phyloP scores from a whole-genome alignment of 2,797 vertebrate genomes.

The Argyrosomus regius region DNA sequence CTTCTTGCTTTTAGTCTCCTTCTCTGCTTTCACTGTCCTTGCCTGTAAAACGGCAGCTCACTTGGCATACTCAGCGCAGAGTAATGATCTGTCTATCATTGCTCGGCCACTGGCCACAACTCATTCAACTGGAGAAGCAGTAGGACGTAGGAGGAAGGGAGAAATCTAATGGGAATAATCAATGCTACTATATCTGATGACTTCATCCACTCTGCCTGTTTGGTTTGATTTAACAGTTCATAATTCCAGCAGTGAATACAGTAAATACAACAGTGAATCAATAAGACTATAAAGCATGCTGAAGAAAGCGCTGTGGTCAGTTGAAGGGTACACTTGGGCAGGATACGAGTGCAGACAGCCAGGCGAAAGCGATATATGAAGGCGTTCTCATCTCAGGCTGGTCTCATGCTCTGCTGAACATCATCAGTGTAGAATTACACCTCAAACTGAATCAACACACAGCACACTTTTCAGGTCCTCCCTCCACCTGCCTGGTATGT shows the following conservation, averaged over 20 bases:
- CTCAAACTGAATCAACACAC: constrained; percentile 66
- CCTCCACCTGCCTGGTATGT: constrained; percentile 38
- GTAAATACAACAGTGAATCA: constrained; percentile 71
- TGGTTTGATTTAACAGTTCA: constrained; percentile 71
- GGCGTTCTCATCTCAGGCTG: constrained; percentile 56
- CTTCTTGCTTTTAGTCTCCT: constrained; percentile 26
- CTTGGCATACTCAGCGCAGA: constrained; percentile 55
- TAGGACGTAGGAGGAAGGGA: constrained; percentile 33
- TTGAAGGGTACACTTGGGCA: constrained; percentile 44
- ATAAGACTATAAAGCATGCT: constrained; percentile 61
- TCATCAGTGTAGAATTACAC: constrained; percentile 71
- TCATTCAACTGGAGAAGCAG: constrained; percentile 62
- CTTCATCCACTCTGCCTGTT: constrained; percentile 70
- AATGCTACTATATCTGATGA: constrained; percentile 71
- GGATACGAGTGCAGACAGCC: constrained; percentile 37
- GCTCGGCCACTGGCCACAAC: constrained; percentile 64
- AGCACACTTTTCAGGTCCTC: constrained; percentile 28
- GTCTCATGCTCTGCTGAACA: constrained; percentile 73
- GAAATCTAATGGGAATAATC: constrained; percentile 72
- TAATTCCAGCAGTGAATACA: constrained; percentile 69
- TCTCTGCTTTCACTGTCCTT: constrained; percentile 32
- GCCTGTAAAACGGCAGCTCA: constrained; percentile 54
- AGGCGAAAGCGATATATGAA: constrained; percentile 56
- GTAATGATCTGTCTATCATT: constrained; percentile 76
- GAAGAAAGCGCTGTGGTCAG: constrained; percentile 59